Percentiles rank a stretch among this genome's conserved stretches.
Conservation (phyloP, 2,888 invertebrate species). For the Philhelius pedissequus region DNA sequence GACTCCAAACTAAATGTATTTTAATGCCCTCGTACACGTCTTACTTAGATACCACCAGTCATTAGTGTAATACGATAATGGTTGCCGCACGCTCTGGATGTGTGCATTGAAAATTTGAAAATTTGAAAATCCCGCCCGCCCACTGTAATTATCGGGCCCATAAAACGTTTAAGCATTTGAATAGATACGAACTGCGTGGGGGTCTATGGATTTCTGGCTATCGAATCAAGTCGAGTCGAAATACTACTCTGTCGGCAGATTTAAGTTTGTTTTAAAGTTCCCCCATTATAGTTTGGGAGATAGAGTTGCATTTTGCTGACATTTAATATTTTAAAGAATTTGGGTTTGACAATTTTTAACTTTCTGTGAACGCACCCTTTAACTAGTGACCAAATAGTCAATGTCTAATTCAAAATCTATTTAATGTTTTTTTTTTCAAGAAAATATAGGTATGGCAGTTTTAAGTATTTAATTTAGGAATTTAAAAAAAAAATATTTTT, state of each 20-base stretch:
- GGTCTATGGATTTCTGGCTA: constrained; percentile 8
- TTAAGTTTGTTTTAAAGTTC: constrained; percentile 17
- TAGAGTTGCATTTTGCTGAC: neutral
- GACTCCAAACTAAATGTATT: neutral
- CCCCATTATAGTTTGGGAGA: neutral
- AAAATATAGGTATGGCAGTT: too few species aligned
- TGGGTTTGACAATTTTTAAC: too few species aligned
- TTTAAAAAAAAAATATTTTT: too few species aligned
- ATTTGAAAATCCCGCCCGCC: constrained; percentile 49
- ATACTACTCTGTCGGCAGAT: constrained; percentile 10
- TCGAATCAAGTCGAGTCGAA: neutral
- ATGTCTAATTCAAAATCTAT: too few species aligned
- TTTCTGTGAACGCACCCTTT: too few species aligned
- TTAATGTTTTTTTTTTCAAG: too few species aligned
- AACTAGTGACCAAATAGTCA: too few species aligned
- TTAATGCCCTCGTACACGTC: neutral
- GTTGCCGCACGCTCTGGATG: neutral
- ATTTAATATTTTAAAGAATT: too few species aligned
- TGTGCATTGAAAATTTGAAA: constrained; percentile 7
- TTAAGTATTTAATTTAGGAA: too few species aligned
- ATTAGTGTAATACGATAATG: constrained; percentile 46
- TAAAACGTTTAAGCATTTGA: neutral
- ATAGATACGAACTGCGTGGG: constrained; percentile 13
- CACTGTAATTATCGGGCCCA: constrained; percentile 36
- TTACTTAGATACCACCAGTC: too few species aligned